These are phyloP conservation scores for Odocoileus hemionus DNA, from an alignment of 2,113 vertebrate genomes.

Conservation along the genomic window DNA sequence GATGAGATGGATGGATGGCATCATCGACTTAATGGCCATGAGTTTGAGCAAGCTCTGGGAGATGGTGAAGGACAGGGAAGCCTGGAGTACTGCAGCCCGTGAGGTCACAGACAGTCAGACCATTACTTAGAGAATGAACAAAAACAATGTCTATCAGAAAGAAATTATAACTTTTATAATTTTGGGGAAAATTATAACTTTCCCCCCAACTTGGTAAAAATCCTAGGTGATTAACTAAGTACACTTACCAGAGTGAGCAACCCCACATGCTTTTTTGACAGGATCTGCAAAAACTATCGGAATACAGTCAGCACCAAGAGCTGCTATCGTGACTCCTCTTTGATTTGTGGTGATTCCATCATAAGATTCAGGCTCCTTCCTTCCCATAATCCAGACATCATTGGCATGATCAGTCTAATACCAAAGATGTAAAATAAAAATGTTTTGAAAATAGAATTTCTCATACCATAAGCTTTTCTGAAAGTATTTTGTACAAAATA, in stretches of 20 bases:
- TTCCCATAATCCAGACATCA: conserved; percentile 87
- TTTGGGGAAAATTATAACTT: background rate
- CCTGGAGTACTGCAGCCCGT: background rate
- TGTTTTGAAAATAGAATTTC: background rate
- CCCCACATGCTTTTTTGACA: conserved; percentile 88
- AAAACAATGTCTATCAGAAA: background rate
- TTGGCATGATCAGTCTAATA: conserved; percentile 82
- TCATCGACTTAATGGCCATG: background rate
- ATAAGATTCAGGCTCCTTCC: conserved; percentile 85
- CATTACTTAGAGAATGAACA: background rate
- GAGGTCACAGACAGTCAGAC: background rate
- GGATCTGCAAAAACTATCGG: conserved; percentile 92
- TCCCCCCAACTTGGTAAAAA: background rate
- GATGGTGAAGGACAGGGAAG: background rate
- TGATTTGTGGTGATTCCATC: conserved; percentile 91
- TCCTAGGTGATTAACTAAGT: background rate
- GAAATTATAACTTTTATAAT: background rate
- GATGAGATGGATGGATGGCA: background rate
- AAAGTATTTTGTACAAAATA: conserved; percentile 9
- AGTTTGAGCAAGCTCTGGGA: background rate
- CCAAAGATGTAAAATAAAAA: background rate
- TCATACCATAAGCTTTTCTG: background rate
- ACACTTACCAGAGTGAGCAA: conserved; percentile 91
- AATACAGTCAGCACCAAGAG: conserved; percentile 95
- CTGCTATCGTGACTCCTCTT: conserved; percentile 85